phyloP scores from a whole-genome alignment of 2,888 invertebrate species.

The Smittia aterrima region DNA sequence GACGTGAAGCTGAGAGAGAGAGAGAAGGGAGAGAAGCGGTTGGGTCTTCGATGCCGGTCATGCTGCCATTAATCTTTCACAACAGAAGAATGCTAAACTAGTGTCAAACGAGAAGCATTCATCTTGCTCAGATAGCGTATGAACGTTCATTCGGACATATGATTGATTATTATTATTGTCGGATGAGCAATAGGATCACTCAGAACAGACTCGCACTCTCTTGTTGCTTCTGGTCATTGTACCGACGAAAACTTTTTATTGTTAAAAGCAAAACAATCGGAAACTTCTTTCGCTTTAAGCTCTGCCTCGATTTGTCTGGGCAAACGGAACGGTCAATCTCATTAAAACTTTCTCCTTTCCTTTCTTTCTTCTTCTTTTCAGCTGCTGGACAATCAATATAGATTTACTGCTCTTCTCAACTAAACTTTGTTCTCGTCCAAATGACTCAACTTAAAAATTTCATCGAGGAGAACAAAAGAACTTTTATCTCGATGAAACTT shows the following conservation, averaged over 20 bases:
- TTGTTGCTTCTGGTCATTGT: slow-evolving; percentile 27
- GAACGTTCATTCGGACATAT: slow-evolving; percentile 22
- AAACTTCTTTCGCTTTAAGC: neutral
- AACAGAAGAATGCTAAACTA: slow-evolving; percentile 5
- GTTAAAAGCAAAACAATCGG: neutral
- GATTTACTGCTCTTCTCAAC: neutral
- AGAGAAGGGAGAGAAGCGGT: too few relatives aligned
- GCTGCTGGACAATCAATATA: slow-evolving; percentile 3
- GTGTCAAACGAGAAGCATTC: slow-evolving; percentile 20
- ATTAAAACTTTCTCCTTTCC: slow-evolving; percentile 4
- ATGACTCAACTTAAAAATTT: too few relatives aligned
- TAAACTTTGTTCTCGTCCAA: too few relatives aligned
- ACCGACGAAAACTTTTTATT: neutral
- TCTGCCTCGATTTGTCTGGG: neutral
- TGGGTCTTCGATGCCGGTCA: neutral
- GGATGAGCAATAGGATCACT: neutral
- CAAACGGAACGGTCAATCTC: slow-evolving; percentile 10
- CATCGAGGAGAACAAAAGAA: neutral
- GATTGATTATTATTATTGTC: slow-evolving; percentile 28
- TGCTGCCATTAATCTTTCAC: neutral
- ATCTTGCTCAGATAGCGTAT: slow-evolving; percentile 28
- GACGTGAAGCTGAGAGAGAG: neutral
- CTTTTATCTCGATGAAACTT: slow-evolving; percentile 2
- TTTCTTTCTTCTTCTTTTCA: neutral
- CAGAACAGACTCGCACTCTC: neutral